Conservation (phyloP, 2,797 vertebrate species). For the Numenius phaeopus region DNA sequence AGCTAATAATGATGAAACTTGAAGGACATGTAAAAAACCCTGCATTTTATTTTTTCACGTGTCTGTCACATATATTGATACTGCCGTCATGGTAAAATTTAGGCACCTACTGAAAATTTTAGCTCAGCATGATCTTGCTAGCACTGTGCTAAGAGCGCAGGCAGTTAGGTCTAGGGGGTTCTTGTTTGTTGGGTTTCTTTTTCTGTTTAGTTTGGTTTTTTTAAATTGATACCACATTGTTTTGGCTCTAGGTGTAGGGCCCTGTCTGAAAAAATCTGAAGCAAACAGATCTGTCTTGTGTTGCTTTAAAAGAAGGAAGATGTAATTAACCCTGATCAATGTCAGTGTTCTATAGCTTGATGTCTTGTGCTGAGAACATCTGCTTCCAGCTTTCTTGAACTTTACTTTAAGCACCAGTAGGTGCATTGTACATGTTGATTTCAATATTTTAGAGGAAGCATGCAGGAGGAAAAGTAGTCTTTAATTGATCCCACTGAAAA, state of each 20-base stretch:
- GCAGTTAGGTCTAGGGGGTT: background rate
- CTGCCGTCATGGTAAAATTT: background rate
- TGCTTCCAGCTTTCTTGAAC: background rate
- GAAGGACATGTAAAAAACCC: background rate
- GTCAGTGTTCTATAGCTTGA: background rate
- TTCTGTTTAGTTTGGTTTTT: background rate
- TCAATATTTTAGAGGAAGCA: background rate
- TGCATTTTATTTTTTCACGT: background rate
- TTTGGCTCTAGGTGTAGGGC: background rate
- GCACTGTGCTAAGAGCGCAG: background rate
- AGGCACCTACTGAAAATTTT: background rate
- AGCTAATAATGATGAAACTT: background rate
- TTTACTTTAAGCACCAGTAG: background rate
- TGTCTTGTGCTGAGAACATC: background rate
- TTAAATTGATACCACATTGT: background rate
- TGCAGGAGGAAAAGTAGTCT: background rate
- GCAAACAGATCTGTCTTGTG: background rate
- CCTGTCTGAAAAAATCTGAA: background rate
- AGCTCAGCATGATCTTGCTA: background rate
- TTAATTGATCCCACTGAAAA: constrained; percentile 31
- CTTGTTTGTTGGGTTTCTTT: background rate
- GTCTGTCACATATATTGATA: background rate
- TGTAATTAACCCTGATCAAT: background rate
- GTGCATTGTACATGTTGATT: background rate
- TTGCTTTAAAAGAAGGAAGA: background rate